These are phyloP conservation scores for Volucella bombylans DNA, from an alignment of 2,888 invertebrate species.

Conservation along the genomic window DNA sequence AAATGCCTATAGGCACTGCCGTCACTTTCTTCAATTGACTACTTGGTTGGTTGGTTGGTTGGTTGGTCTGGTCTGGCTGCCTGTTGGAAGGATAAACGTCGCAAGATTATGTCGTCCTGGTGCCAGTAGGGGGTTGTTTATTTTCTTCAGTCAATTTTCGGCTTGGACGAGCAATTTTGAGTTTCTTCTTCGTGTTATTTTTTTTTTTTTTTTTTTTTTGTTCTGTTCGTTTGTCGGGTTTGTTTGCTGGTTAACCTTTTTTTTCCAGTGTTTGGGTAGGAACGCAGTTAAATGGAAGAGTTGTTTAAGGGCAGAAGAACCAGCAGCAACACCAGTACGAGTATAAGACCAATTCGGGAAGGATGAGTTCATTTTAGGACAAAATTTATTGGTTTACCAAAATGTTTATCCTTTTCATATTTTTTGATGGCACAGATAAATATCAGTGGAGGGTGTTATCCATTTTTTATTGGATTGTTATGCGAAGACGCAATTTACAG, in stretches of 20 bases:
- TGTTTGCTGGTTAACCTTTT: slow-evolving; percentile 73
- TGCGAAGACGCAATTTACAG: slow-evolving; percentile 68
- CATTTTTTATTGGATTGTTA: slow-evolving; percentile 69
- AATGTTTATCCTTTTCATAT: slow-evolving; percentile 69
- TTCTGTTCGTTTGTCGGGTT: slow-evolving; percentile 25
- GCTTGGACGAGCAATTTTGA: slow-evolving; percentile 66
- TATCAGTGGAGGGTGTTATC: slow-evolving; percentile 54
- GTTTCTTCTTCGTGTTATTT: slow-evolving; percentile 30
- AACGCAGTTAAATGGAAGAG: slow-evolving; percentile 69
- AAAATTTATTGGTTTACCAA: slow-evolving; percentile 65
- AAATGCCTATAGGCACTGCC: slow-evolving; percentile 59
- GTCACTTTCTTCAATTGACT: slow-evolving; percentile 47
- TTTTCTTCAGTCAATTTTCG: slow-evolving; percentile 71
- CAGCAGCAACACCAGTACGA: not conserved
- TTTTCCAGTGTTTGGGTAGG: slow-evolving; percentile 65
- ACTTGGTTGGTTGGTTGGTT: slow-evolving; percentile 40
- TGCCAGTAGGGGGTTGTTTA: slow-evolving; percentile 50
- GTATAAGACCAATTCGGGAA: not conserved
- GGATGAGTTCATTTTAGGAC: slow-evolving; percentile 52
- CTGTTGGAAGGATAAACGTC: slow-evolving; percentile 58
- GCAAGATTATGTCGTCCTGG: slow-evolving; percentile 65
- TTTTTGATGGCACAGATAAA: slow-evolving; percentile 61
- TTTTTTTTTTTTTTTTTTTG: not conserved
- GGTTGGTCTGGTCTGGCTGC: not conserved
- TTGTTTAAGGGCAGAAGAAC: slow-evolving; percentile 33